Percentiles rank a stretch among this genome's conserved stretches.
phyloP scores from a whole-genome alignment of 2,888 invertebrate species.

The Caenorhabditis uteleia region DNA sequence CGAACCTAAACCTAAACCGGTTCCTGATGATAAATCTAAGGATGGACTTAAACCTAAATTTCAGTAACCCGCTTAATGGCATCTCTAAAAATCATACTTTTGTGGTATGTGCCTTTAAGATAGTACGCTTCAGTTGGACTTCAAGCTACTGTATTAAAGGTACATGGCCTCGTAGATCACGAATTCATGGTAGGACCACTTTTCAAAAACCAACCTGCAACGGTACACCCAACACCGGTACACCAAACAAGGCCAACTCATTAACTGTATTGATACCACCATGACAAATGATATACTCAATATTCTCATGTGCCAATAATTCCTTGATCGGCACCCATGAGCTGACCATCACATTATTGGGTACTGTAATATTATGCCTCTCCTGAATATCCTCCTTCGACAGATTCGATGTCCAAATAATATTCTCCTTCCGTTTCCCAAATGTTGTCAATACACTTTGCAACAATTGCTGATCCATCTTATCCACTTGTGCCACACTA shows the following conservation, averaged over 20 bases:
- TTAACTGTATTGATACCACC: constrained; percentile 66
- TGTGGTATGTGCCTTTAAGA: too few relatives aligned
- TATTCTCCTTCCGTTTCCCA: constrained; percentile 12
- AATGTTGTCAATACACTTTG: constrained; percentile 48
- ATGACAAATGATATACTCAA: constrained; percentile 60
- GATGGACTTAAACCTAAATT: too few relatives aligned
- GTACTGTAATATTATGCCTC: constrained; percentile 36
- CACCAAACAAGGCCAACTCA: constrained; percentile 40
- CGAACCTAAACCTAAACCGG: constrained; percentile 59
- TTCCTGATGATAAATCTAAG: too few relatives aligned
- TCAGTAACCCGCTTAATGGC: too few relatives aligned
- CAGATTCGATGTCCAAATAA: constrained; percentile 63
- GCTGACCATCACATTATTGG: constrained; percentile 48
- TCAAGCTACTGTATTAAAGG: too few relatives aligned
- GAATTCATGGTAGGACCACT: constrained; percentile 61
- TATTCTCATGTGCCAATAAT: constrained; percentile 60
- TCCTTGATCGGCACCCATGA: constrained; percentile 49
- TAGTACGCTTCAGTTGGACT: too few relatives aligned
- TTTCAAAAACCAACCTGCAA: constrained; percentile 1
- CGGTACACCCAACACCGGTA: constrained; percentile 46
- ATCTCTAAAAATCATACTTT: too few relatives aligned
- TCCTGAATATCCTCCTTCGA: constrained; percentile 25
- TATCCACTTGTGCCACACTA: constrained; percentile 61
- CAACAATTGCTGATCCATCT: constrained; percentile 54
- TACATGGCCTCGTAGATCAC: constrained; percentile 60